Evolutionary conservation across 1,140 invertebrate species (phyloP), one percentile per base, ranked within the genome.

Genomic region (Zaprionus vittiger): DNA sequence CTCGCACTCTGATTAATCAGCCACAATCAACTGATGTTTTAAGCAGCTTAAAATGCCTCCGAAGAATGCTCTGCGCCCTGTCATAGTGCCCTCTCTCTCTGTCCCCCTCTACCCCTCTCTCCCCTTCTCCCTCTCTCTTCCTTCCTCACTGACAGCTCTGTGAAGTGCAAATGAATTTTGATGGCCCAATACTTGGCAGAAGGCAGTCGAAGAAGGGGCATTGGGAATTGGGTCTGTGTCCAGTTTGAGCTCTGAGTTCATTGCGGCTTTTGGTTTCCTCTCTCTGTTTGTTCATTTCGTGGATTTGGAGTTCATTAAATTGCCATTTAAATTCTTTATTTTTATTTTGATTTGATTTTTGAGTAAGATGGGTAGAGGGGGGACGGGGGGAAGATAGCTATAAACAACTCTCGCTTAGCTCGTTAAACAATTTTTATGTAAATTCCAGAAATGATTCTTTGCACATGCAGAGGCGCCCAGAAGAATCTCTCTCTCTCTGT

Each of bases 21-120:
- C 85, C 85, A 78, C 85, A 90, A 90, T 90, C 84, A 87, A 79
- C 86, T 90, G 85, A 90, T 90, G 85, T 90, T 90, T 90, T 90
- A 90, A 90, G 85, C 85, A 81, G 85, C 85, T 90, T 90, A 90
- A 90, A 83, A 79, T 78, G 74, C 79, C 71, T 79, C 65, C 73
- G 17, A 69, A 69, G 66, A 61, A 63, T 61, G 56, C 38, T 5
- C 64, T 9, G 22, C 4, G 28, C 24, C 54, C 14, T 47, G 28
- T 34, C 54, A 47, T 17, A 17, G n/a, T 47, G 5, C 52, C 22
- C 26, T 52, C 63, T n/a, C 63, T n/a, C 31, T 69, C 0, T 6
- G 22, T 38, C 4, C 2, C 41, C 49, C 17, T 17, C 49, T 37
- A 22, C 34, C 28, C 20, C 38, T 28, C 26, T 52, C 5, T 17